Percentiles rank a stretch among this genome's conserved stretches.
These are phyloP conservation scores for Euplagia quadripunctaria DNA, from an alignment of 2,888 invertebrate genomes.

Conservation along the genomic window DNA sequence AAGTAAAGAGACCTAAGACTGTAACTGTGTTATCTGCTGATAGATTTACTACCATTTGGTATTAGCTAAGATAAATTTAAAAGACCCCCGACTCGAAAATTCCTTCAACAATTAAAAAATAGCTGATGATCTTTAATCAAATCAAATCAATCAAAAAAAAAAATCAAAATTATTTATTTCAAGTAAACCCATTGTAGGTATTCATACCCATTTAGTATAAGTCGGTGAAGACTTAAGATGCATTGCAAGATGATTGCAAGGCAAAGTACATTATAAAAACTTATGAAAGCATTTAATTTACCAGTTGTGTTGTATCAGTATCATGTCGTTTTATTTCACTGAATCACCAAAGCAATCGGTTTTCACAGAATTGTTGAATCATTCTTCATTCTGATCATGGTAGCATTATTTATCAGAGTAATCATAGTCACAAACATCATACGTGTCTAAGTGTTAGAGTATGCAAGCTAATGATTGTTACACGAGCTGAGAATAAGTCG, in stretches of 20 bases:
- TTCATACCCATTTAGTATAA: too few relatives aligned
- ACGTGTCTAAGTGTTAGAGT: not conserved
- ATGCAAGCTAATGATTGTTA: slow-evolving; percentile 28
- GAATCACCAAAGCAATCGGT: not conserved
- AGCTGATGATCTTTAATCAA: too few relatives aligned
- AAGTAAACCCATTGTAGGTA: too few relatives aligned
- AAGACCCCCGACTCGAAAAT: too few relatives aligned
- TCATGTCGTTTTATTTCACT: not conserved
- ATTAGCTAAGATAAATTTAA: too few relatives aligned
- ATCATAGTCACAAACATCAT: not conserved
- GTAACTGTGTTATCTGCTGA: not conserved
- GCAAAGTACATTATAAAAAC: not conserved
- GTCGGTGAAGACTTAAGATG: too few relatives aligned
- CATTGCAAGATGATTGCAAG: not conserved
- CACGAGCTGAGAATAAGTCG: slow-evolving; percentile 45
- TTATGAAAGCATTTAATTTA: not conserved
- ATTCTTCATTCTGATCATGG: not conserved
- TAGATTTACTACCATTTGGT: too few relatives aligned
- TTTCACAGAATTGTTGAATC: not conserved
- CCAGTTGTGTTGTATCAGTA: not conserved
- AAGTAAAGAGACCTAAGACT: not conserved
- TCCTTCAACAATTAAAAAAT: too few relatives aligned
- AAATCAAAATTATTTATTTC: too few relatives aligned
- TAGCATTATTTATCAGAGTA: slow-evolving; percentile 1
- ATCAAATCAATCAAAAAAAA: too few relatives aligned